Percentiles rank a stretch among this genome's conserved stretches.
Evolutionary conservation across 2,888 invertebrate genomes (phyloP).

Genomic region (Griposia aprilina): DNA sequence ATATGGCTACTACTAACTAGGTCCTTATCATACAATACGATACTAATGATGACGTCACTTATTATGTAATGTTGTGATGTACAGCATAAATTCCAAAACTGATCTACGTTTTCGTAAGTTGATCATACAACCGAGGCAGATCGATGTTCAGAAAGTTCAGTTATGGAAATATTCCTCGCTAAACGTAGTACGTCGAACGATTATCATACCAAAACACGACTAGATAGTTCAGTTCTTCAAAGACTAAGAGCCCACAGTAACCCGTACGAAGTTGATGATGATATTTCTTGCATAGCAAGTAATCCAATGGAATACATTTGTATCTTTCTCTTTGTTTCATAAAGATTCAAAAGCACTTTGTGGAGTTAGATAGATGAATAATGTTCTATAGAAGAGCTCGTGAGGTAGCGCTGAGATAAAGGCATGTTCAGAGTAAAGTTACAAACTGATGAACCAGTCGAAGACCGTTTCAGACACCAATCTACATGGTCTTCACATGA

Average conservation of each 20-base stretch:
- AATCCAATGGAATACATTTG: slow-evolving; percentile 64
- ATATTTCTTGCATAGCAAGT: slow-evolving; percentile 54
- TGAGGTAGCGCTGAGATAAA: slow-evolving; percentile 34
- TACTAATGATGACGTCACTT: too few relatives aligned
- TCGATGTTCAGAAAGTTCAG: too few relatives aligned
- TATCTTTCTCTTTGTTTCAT: slow-evolving; percentile 61
- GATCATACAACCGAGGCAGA: too few relatives aligned
- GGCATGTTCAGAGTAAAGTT: slow-evolving; percentile 16
- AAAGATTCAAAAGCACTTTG: slow-evolving; percentile 66
- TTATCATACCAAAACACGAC: not conserved
- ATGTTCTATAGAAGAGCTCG: slow-evolving; percentile 51
- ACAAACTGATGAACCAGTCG: not conserved
- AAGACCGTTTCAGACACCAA: too few relatives aligned
- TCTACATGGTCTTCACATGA: too few relatives aligned
- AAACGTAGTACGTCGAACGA: not conserved
- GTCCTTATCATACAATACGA: too few relatives aligned
- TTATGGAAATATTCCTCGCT: not conserved
- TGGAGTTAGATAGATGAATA: slow-evolving; percentile 60
- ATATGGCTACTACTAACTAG: too few relatives aligned
- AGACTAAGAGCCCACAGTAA: slow-evolving; percentile 2
- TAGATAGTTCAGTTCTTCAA: slow-evolving; percentile 9
- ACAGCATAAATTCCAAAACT: too few relatives aligned
- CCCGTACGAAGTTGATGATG: slow-evolving; percentile 31
- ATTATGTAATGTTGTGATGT: too few relatives aligned
- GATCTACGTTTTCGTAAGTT: too few relatives aligned